A percentile compares a stretch with the other conserved stretches of the same genome.
phyloP scores from a whole-genome alignment of 2,888 invertebrate species.

The Quadroppia sp. region DNA sequence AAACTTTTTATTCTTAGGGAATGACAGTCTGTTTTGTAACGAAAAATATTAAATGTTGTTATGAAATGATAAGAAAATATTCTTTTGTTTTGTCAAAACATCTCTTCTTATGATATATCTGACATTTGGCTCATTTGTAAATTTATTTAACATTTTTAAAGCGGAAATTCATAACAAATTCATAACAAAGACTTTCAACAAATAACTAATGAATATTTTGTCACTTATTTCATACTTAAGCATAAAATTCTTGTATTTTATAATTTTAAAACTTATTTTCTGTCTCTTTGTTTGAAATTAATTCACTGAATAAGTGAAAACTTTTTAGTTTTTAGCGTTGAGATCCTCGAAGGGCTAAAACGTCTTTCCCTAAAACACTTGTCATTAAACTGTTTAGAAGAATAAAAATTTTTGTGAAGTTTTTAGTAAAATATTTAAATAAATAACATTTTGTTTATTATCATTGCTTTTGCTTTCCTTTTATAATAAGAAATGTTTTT shows the following conservation, averaged over 20 bases:
- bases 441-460: too few species aligned
- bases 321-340: background rate
- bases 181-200: background rate
- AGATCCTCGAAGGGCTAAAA: slow-evolving; percentile 14
- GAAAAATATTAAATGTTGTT: background rate
- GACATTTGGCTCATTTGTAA: slow-evolving; percentile 32
- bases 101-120: background rate
- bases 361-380: background rate
- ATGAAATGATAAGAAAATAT: slow-evolving; percentile 9
- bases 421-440: background rate
- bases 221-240: background rate
- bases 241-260: background rate
- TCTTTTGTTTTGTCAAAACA: background rate
- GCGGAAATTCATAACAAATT: slow-evolving; percentile 21
- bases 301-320: background rate
- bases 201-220: background rate
- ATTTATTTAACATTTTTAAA: slow-evolving; percentile 17
- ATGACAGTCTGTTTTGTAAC: background rate
- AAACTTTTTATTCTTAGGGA: background rate
- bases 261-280: background rate
- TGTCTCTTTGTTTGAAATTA: background rate
- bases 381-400: background rate
- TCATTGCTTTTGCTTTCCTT: too few species aligned
- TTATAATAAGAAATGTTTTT: background rate
- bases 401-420: background rate